Evolutionary conservation across 2,797 vertebrate species (phyloP).

Genomic region (Dendrocincla fuliginosa): DNA sequence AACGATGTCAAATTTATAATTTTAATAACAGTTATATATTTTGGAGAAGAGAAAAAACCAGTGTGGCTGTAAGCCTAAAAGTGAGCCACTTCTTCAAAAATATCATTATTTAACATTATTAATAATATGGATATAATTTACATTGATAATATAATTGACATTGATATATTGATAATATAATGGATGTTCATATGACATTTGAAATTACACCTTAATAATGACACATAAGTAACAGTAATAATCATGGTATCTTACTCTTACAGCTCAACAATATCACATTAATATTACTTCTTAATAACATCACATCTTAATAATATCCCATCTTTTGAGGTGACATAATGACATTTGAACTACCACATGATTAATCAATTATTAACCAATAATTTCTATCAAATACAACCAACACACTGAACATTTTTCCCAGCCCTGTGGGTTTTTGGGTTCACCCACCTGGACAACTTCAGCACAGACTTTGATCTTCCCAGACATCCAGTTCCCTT

Average conservation of each 20-base stretch:
- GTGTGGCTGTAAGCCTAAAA: neutral
- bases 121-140: neutral
- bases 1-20: neutral
- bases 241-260: neutral
- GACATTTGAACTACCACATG: neutral
- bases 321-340: neutral
- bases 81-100: neutral
- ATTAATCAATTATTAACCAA: neutral
- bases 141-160: neutral
- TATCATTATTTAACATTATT: too few relatives aligned
- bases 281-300: neutral
- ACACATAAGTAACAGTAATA: neutral
- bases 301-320: neutral
- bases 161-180: neutral
- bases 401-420: neutral
- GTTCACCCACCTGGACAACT: slow-evolving; percentile 82
- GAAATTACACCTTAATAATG: neutral
- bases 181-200: neutral
- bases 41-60: neutral
- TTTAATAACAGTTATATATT: neutral
- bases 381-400: accelerated
- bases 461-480: slow-evolving; percentile 75
- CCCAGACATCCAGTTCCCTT: slow-evolving; percentile 83
- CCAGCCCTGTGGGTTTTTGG: accelerated
- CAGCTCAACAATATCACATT: neutral